These are phyloP conservation scores for Elaeidobius kamerunicus DNA, from an alignment of 2,888 invertebrate species.

Conservation along the genomic window DNA sequence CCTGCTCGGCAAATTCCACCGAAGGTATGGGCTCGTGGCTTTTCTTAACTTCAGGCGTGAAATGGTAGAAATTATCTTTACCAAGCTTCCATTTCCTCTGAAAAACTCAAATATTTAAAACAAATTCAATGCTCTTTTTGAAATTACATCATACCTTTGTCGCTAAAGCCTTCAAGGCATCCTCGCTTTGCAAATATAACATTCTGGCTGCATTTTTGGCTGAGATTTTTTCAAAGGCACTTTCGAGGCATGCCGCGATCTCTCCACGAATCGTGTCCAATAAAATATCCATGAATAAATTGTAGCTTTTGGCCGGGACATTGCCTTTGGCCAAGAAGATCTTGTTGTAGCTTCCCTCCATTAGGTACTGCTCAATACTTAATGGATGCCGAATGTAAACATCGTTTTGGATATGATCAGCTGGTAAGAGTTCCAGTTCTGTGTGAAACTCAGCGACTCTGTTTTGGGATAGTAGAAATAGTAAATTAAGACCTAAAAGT, in stretches of 20 bases:
- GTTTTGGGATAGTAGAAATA: conserved; percentile 92
- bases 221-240: conserved; percentile 89
- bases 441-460: conserved; percentile 98
- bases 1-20: conserved; percentile 85
- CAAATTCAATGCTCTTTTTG: conserved; percentile 1
- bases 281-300: conserved; percentile 94
- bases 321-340: conserved; percentile 91
- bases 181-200: conserved; percentile 76
- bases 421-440: conserved; percentile 88
- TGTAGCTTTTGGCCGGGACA: conserved; percentile 94
- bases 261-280: conserved; percentile 94
- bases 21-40: conserved; percentile 82
- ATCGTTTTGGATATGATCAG: conserved; percentile 88
- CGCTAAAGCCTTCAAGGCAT: conserved; percentile 78
- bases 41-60: conserved; percentile 73
- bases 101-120: no score
- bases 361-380: conserved; percentile 94
- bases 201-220: conserved; percentile 84
- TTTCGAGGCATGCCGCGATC: conserved; percentile 95
- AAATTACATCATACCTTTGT: conserved; percentile 57
- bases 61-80: conserved; percentile 77
- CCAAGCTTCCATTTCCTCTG: conserved; percentile 77
- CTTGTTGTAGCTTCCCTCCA: conserved; percentile 99
- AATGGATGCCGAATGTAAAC: conserved; percentile 93
- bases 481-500: conserved; percentile 87